Conservation (phyloP, 92 coral and sea anemone genomes). For the Meandrina meandrites region DNA sequence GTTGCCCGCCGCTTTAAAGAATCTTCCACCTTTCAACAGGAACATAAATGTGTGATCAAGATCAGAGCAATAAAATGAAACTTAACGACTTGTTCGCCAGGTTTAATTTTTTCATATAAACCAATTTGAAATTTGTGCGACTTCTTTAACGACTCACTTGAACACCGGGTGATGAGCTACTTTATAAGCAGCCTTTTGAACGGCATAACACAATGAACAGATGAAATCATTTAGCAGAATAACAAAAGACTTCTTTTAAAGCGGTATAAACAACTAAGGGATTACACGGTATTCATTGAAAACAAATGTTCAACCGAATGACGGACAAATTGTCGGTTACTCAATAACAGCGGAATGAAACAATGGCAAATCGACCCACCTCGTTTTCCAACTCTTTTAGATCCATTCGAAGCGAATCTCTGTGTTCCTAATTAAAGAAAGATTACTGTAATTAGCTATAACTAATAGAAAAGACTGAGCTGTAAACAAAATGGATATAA, state of each 20-base stretch:
- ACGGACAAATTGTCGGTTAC: neutral
- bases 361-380: constrained; percentile 48
- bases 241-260: constrained; percentile 10
- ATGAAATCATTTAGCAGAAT: neutral
- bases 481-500: neutral
- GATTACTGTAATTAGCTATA: neutral
- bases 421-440: constrained; percentile 59
- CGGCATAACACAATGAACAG: neutral
- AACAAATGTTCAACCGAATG: neutral
- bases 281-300: neutral
- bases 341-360: neutral
- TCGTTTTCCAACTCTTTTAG: constrained; percentile 83
- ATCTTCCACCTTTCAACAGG: constrained; percentile 73
- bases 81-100: neutral
- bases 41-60: constrained; percentile 7
- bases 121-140: neutral
- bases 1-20: constrained; percentile 75
- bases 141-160: neutral
- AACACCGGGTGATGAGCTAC: neutral
- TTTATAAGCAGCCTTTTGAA: neutral
- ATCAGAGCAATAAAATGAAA: neutral
- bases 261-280: neutral
- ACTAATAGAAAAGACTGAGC: neutral
- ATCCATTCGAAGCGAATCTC: constrained; percentile 81
- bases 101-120: neutral